phyloP scores from a whole-genome alignment of 2,888 invertebrate genomes.

The Tribolium freemani region DNA sequence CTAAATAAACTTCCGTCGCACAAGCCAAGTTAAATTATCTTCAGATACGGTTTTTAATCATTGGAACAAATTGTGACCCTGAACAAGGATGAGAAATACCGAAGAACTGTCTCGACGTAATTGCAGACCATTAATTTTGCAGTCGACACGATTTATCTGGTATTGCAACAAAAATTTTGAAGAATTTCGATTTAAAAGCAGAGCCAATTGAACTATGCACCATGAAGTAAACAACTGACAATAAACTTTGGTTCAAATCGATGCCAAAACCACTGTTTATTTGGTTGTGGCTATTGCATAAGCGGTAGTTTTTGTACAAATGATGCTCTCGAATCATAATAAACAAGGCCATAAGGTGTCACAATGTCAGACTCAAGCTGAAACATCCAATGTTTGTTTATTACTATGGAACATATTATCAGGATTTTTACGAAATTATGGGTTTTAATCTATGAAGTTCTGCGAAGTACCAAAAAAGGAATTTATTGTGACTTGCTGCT shows the following conservation, averaged over 20 bases:
- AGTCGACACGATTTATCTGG: not conserved
- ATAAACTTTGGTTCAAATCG: not conserved
- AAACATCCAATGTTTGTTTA: not conserved
- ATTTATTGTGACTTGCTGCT: not conserved
- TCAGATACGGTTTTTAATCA: conserved; percentile 11
- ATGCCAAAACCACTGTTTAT: not conserved
- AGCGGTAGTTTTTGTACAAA: too few relatives aligned
- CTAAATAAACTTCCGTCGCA: conserved; percentile 15
- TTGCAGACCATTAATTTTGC: conserved; percentile 18
- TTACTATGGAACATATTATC: too few relatives aligned
- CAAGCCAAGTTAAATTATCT: not conserved
- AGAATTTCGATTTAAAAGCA: not conserved
- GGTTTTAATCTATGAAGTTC: too few relatives aligned
- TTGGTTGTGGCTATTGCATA: too few relatives aligned
- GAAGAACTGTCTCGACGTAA: conserved; percentile 23
- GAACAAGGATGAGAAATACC: not conserved
- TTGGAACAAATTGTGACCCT: not conserved
- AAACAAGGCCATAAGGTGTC: not conserved
- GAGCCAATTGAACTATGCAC: not conserved
- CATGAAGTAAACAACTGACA: not conserved
- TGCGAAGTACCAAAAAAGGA: not conserved
- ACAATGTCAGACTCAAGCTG: not conserved
- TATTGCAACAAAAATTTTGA: not conserved
- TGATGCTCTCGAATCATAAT: not conserved
- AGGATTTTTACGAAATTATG: too few relatives aligned